Evolutionary conservation across 2,797 vertebrate genomes (phyloP).

Genomic region (Gadopsis bispinosus): DNA sequence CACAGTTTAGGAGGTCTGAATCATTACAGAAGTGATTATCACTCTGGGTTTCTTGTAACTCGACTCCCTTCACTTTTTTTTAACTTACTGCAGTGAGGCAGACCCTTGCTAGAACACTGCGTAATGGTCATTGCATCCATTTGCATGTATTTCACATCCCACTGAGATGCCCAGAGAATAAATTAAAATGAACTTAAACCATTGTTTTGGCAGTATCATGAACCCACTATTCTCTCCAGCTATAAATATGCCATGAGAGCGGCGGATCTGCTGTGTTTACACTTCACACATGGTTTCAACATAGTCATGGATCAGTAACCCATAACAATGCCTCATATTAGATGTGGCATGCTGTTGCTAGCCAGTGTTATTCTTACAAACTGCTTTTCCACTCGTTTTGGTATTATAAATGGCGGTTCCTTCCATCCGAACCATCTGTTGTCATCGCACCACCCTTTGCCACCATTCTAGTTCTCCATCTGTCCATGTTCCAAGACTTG

Average conservation of each 20-base stretch:
- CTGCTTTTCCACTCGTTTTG: slow-evolving; percentile 32
- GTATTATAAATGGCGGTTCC: slow-evolving; percentile 49
- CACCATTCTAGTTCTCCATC: slow-evolving; percentile 52
- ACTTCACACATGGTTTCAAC: slow-evolving; percentile 50
- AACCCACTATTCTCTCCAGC: slow-evolving; percentile 18
- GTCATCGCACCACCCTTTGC: slow-evolving; percentile 43
- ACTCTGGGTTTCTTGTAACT: background rate
- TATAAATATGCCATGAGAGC: slow-evolving; percentile 26
- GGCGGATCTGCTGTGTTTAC: slow-evolving; percentile 42
- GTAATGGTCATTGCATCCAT: slow-evolving; percentile 29
- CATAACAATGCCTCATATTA: slow-evolving; percentile 45
- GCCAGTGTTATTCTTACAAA: slow-evolving; percentile 39
- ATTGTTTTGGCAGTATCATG: slow-evolving; percentile 32
- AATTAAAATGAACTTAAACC: slow-evolving; percentile 30
- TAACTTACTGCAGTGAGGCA: background rate
- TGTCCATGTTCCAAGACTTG: slow-evolving; percentile 40
- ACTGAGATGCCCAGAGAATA: slow-evolving; percentile 19
- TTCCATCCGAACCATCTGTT: slow-evolving; percentile 67
- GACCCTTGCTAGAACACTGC: slow-evolving; percentile 3
- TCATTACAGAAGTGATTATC: slow-evolving; percentile 7
- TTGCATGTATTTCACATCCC: slow-evolving; percentile 42
- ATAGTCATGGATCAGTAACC: slow-evolving; percentile 45
- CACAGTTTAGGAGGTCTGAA: slow-evolving; percentile 4
- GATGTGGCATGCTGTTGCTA: slow-evolving; percentile 35
- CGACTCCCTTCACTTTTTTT: background rate